Conservation (phyloP, 2,797 vertebrate genomes). For the Sebastes nivosus region DNA sequence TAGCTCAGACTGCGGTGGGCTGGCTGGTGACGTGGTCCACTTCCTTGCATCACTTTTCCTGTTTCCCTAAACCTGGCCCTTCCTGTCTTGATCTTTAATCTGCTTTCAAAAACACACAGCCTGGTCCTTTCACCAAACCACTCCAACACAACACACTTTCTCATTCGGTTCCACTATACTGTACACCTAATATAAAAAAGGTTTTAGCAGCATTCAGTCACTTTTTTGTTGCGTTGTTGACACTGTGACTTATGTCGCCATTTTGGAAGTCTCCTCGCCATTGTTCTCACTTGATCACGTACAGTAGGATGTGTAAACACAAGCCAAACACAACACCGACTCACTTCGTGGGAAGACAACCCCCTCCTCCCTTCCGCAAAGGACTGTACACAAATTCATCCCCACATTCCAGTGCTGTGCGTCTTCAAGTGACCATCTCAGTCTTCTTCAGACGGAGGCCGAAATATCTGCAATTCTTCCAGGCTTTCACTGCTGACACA, state of each 20-base stretch:
- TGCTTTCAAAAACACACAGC: slow-evolving; percentile 69
- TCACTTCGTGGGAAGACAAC: slow-evolving; percentile 56
- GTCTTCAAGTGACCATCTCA: slow-evolving; percentile 31
- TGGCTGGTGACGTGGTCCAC: slow-evolving; percentile 77
- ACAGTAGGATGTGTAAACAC: slow-evolving; percentile 60
- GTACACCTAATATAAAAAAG: neutral
- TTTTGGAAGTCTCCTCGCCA: slow-evolving; percentile 55
- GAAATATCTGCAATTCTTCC: neutral
- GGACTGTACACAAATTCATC: slow-evolving; percentile 42
- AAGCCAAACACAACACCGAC: slow-evolving; percentile 52
- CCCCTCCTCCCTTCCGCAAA: slow-evolving; percentile 73
- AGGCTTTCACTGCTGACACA: neutral
- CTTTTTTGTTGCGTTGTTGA: neutral
- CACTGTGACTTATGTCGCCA: slow-evolving; percentile 25
- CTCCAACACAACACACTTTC: neutral
- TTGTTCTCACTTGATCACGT: slow-evolving; percentile 66
- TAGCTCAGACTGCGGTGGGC: slow-evolving; percentile 68
- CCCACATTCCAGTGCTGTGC: slow-evolving; percentile 49
- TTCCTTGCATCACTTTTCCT: slow-evolving; percentile 87
- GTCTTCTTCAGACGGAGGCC: slow-evolving; percentile 1
- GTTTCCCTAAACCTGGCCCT: slow-evolving; percentile 87
- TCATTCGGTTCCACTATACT: neutral
- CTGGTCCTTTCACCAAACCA: neutral
- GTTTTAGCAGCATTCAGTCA: neutral
- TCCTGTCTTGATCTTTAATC: slow-evolving; percentile 84